Evolutionary conservation across 2,888 invertebrate species (phyloP).

Genomic region (Euclidia mi): DNA sequence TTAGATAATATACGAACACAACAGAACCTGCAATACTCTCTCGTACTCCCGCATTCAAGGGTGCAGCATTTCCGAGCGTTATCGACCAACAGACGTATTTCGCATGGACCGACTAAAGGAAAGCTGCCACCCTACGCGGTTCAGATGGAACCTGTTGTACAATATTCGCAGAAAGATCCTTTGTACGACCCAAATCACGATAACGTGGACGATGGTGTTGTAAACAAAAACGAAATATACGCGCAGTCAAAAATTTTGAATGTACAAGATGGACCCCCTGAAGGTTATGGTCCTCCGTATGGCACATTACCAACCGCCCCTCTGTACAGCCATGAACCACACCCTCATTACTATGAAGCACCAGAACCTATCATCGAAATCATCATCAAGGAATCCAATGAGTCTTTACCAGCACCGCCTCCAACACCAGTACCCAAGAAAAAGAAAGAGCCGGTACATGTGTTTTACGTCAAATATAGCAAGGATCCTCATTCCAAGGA

Average conservation of each 20-base stretch:
- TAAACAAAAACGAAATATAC: constrained; percentile 84
- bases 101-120: constrained; percentile 85
- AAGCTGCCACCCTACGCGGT: constrained; percentile 93
- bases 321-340: constrained; percentile 83
- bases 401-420: constrained; percentile 92
- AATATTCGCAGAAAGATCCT: constrained; percentile 95
- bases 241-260: constrained; percentile 87
- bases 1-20: constrained; percentile 88
- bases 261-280: constrained; percentile 80
- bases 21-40: constrained; percentile 90
- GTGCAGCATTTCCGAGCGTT: constrained; percentile 87
- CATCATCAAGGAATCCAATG: constrained; percentile 97
- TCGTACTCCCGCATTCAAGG: constrained; percentile 90
- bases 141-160: constrained; percentile 94
- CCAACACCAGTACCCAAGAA: constrained; percentile 86
- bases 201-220: constrained; percentile 81
- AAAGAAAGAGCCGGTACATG: constrained; percentile 96
- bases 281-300: constrained; percentile 85
- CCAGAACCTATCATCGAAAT: constrained; percentile 98
- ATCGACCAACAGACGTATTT: constrained; percentile 88
- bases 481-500: constrained; percentile 94
- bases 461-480: constrained; percentile 97
- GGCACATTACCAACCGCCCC: constrained; percentile 84
- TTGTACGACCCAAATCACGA: constrained; percentile 91
- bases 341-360: constrained; percentile 92